Base-by-base conservation (phyloP, 2,113 vertebrate genomes). In the Ameiurus melas region DNA sequence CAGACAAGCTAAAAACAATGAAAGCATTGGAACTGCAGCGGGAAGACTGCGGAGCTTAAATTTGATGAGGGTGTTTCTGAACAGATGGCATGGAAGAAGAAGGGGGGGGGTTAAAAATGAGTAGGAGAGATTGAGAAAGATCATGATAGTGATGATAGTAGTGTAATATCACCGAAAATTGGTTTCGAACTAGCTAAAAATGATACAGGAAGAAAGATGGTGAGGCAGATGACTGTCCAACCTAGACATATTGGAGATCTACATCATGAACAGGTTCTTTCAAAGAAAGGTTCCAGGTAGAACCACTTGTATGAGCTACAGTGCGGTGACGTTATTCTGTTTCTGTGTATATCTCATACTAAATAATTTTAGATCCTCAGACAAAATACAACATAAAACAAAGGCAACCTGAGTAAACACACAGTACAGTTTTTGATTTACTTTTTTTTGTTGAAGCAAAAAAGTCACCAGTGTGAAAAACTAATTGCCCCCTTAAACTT, bases 11-110 rank as follows among this genome's bases (percentile, higher is more conserved):
- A 79, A 82, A 66, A 70, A 70, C 55, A 81, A 81, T 57, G 30
- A 39, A 82, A 39, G 30, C 30, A 70, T 10, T 87, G 77, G 7
- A 81, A 57, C 13, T 70, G 30, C 4, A 81, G 43, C 33, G 20
- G 68, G 19, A 13, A 14, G 47, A 57, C 12, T 1, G 30, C 79
- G 58, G 43, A 80, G 14, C 19, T 6, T 25, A 68, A 68, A 86
- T 86, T 80, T 22, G 43, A 30, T 80, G 73, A 73, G 25, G 60
- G 84, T 53, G 78, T 25, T 84, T 64, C 47, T 14, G 25, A 77
- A 82, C 55, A 82, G 55, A 82, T 82, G 80, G 80, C 55, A 33
- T 85, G 55, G 9, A 86, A 55, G 68, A 83, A 19, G 78, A 58
- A 17, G 19, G 83, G 33, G 27, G 16, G 58, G 68, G n/a, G 43